Evolutionary conservation across 2,797 vertebrate genomes (phyloP), one percentile per base, ranked within the genome.

Genomic region (Antennarius maculatus): DNA sequence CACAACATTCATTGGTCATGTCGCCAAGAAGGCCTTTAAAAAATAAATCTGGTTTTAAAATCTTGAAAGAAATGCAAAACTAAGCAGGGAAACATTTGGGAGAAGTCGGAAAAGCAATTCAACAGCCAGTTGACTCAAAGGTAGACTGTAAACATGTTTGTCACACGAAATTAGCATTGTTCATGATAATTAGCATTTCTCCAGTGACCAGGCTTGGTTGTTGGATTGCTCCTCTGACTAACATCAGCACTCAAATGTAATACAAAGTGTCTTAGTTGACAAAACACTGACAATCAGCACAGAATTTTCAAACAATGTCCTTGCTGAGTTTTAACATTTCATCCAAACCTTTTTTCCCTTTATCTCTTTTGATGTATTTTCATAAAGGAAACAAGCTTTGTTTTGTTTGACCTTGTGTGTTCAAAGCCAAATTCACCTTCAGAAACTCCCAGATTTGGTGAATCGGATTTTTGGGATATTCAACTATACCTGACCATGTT

Each of bases 11-110:
- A 83, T 69, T 34, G 49, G 52, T 60, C 0, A 27, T 69, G 37
- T 72, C 70, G 59, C 62, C 59, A 18, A 23, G 31, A 84, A 41
- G 37, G 31, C 55, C 37, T 79, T 54, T 27, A 58, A 47, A 79
- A 82, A 89, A 82, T 72, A 86, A 88, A 90, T 85, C 86, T 87
- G 88, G 81, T 86, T 76, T 71, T 72, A 68, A 57, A 65, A 37
- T 74, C 17, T 60, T 64, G 28, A 69, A 81, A 49, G 54, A 57
- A 74, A 75, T 60, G 41, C 14, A 71, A 86, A 88, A 85, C 70
- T 61, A 77, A 73, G 53, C 76, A 81, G 41, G 52, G 59, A 88
- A 82, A 70, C 53, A 69, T 69, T 76, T 64, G 48, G 64, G 43
- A 71, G 37, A 66, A 34, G 53, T 48, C 56, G 62, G 65, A 78